Conservation (phyloP, 2,113 vertebrate species). For the Microtus montanus region DNA sequence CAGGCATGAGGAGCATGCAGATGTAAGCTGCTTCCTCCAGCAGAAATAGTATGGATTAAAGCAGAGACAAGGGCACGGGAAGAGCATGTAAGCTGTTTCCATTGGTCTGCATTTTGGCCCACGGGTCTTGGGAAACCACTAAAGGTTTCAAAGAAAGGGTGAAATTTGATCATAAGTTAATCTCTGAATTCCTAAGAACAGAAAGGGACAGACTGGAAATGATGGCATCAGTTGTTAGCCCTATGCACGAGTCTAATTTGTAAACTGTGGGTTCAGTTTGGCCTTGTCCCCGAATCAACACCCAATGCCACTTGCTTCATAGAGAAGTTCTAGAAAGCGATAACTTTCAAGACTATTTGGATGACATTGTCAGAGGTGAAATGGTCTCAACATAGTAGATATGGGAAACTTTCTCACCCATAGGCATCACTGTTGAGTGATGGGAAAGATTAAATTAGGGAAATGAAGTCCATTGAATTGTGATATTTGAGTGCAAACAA, state of each 20-base stretch:
- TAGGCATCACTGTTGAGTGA: constrained; percentile 24
- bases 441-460: constrained; percentile 11
- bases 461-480: neutral
- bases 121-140: neutral
- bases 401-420: constrained; percentile 4
- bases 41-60: neutral
- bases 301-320: neutral
- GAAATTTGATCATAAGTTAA: neutral
- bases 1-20: neutral
- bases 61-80: neutral
- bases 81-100: neutral
- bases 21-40: neutral
- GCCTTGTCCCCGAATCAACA: constrained; percentile 34
- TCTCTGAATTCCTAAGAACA: neutral
- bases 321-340: constrained; percentile 23
- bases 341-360: constrained; percentile 10
- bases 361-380: constrained; percentile 4
- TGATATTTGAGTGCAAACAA: neutral
- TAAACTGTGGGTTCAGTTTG: neutral
- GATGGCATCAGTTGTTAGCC: neutral
- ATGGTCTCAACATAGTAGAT: constrained; percentile 14
- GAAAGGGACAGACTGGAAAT: neutral
- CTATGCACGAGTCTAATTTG: neutral
- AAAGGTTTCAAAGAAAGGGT: constrained; percentile 15
- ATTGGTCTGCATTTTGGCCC: neutral